Evolutionary conservation across 1,140 invertebrate genomes (phyloP), one percentile per base, ranked within the genome.

Genomic region (Lepidurus arcticus): DNA sequence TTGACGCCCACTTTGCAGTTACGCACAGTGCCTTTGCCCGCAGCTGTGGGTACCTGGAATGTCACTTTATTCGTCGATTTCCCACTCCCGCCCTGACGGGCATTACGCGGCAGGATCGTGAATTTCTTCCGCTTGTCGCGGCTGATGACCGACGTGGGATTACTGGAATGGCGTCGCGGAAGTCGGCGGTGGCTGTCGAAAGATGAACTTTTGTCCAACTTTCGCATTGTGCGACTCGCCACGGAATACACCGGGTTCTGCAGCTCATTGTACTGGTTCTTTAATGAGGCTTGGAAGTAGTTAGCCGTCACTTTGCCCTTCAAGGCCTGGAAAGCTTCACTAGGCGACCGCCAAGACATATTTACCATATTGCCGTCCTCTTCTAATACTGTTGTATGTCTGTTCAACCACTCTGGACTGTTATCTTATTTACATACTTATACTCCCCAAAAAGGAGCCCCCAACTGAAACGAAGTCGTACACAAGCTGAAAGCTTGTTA

Each of bases 401-500:
- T 47, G 16, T 13, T 65, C 53, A 5, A 65, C 16, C 13, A 65
- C 53, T 65, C 21, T 16, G 53, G 16, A n/a, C 53, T 65, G 16
- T 21, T 65, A n/a, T n/a, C 53, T 65, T 65, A 65, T 65, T 65
- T 21, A 65, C 0, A 65, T 65, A 65, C 53, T 7, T 13, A 65
- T n/a, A 65, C 34, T 3, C 26, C 3, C 34, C 34, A 24, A 24
- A 24, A 24, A 24, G 24, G 24, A 24, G 24, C 24, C 24, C 24
- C 24, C 24, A 24, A 34, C 34, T 34, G 53, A 65, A 21, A 13
- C 53, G 53, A 65, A 65, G 53, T 21, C 53, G 0, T 65, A 65
- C 53, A 65, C 8, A 65, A 65, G 21, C 53, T n/a, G 16, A n/a
- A 65, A 65, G 53, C 53, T 65, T 65, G 53, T 65, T 65, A 65